Evolutionary conservation across 2,113 vertebrate species (phyloP), one percentile per base, ranked within the genome.

Genomic region (Gavialis gangeticus): DNA sequence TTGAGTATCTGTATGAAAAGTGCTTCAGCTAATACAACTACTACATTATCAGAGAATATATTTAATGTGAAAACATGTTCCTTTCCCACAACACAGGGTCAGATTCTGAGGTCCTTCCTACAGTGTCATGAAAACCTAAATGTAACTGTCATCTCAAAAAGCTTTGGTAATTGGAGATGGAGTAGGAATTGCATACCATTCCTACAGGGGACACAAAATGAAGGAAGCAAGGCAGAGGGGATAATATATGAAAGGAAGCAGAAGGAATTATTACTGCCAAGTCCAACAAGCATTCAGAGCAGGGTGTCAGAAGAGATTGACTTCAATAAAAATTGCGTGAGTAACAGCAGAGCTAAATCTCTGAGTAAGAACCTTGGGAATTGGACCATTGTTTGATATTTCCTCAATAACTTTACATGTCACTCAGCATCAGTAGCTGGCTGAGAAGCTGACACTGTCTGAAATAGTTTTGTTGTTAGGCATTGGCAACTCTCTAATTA

Each of bases 201-300:
- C 88, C 92, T 97, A 69, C 80, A 91, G 90, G 91, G 94, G 92
- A 94, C 94, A 92, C 46, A 95, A 24, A 92, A 96, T 95, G 96
- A 96, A 96, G 93, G 94, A 83, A 96, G 93, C 82, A 95, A 94
- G 85, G 92, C 94, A 95, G 90, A 95, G 94, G 83, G 89, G 90
- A 96, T 95, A 97, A 94, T 90, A 96, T 78, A 97, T 95, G 92
- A 96, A 97, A 97, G 96, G 93, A 95, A 95, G 90, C 95, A 97
- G 96, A 96, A 95, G 85, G 87, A 96, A 96, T 97, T 94, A 92
- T 82, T 95, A 88, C 77, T 95, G 93, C 96, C 87, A 91, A 94
- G 82, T 89, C 88, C 95, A 94, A 90, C 92, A 95, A 91, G 80
- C 75, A 4, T 96, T 96, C 80, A 93, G 94, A 96, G 62, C 58